Base-by-base conservation (phyloP, 2,888 invertebrate species). In the Lobophora halterata region DNA sequence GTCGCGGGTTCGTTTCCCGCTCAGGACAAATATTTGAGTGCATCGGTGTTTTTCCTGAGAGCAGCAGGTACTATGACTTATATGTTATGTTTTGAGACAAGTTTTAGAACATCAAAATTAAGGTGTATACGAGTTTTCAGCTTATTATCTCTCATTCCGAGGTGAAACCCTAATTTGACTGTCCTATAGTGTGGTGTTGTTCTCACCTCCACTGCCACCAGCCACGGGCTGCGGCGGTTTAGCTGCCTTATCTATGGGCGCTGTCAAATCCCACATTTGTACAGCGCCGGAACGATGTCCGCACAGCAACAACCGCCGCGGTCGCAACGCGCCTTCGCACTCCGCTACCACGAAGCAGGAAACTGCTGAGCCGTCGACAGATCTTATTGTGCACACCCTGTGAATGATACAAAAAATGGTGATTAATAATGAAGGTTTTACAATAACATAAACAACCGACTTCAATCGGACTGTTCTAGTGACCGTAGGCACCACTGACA, bases 201-300 rank as follows among this genome's bases (percentile, higher is more conserved):
- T 63, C 37, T 54, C 48, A 45, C 49, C 55, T 30, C 40, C 34
- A 18, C 55, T 36, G n/a, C 32, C 25, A 14, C 59, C 31, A n/a
- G 52, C 27, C 2, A 43, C 55, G 1, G 63, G 49, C 16, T 39
- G 65, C 2, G 43, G 29, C 1, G 67, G 63, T 29, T 69, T 74
- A 3, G 88, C 82, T 7, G 91, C 89, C 51, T 94, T 90, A 79
- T 98, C 97, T 32, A 99, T 88, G 6, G 97, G 98, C 5, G 97
- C 98, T 6, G 97, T 97, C 44, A 99, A 89, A 87, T 99, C 99
- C 98, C 99, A 99, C 95, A 99, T 97, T 85, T 97, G 97, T 44
- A 97, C 93, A 21, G 95, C 94, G 27, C 98, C 97, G 54, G 95
- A 97, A 19, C 95, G 92, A 71, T 97, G 97, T 0, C 97, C 98